Evolutionary conservation across 2,888 invertebrate genomes (phyloP), one percentile per base, ranked within the genome.

Genomic region (Zonitis immaculata): DNA sequence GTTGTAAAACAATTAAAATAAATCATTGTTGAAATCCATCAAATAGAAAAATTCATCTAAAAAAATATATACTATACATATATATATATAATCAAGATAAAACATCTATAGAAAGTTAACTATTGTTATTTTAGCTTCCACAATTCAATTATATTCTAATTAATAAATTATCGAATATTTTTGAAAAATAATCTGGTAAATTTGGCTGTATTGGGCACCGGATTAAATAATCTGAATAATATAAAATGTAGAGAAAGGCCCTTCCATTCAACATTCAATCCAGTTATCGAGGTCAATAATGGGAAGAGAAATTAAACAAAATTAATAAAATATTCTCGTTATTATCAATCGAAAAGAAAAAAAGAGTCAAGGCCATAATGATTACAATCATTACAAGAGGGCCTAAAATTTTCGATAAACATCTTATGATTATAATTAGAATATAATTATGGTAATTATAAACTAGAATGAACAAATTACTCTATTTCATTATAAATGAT

Each of bases 261-360:
- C 44, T 44, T 44, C 16, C n/a, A n/a, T n/a, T n/a, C n/a, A n/a
- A n/a, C 27, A 16, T 44, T 44, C 27, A 26, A 26, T 11, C 12
- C n/a, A 25, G 8, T 47, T 44, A 56, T 56, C 56, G 49, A 50
- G 56, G 56, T 52, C 56, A 56, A 44, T 56, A 56, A 56, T 52
- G 52, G 56, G 56, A 56, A 56, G 52, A 50, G 56, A 56, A 56
- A 56, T 56, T 56, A n/a, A 54, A 44, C 3, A 1, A 16, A 6
- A 18, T 26, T 27, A 44, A 25, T 44, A 27, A 44, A 44, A 27
- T 14, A 12, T 44, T 44, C 9, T 35, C 44, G 6, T 16, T 25
- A 44, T 44, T 27, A 25, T 27, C 14, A n/a, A 25, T 28, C 14
- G 35, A 16, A 35, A 18, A 18, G 18, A n/a, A 14, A 32, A 32